Conservation (phyloP, 2,888 invertebrate genomes). For the Nyleta sp. region DNA sequence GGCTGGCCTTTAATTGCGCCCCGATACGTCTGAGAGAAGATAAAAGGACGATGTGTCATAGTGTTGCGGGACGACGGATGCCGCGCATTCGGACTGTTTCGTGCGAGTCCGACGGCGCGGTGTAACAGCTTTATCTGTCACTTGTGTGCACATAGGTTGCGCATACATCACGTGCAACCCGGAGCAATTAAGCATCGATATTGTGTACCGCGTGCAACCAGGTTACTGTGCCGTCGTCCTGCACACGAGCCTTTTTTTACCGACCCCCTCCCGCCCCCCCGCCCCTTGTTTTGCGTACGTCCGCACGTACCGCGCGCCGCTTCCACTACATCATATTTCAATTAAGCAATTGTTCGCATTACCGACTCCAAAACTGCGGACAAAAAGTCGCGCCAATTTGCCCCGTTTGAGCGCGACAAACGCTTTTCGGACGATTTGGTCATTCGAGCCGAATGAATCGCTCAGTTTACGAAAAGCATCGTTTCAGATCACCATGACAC, state of each 20-base stretch:
- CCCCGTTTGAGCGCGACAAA: conserved; percentile 18
- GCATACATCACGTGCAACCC: conserved; percentile 60
- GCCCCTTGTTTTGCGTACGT: conserved; percentile 39
- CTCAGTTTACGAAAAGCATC: no score
- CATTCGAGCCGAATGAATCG: no score
- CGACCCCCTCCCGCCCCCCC: no score
- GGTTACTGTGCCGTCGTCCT: conserved; percentile 62
- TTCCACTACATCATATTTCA: conserved; percentile 61
- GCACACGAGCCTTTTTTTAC: conserved; percentile 32
- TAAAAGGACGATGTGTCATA: conserved; percentile 42
- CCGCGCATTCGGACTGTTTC: conserved; percentile 13
- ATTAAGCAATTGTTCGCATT: conserved; percentile 50
- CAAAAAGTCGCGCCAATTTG: conserved; percentile 10
- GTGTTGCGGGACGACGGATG: no score
- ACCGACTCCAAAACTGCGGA: conserved; percentile 15
- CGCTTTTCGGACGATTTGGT: no score
- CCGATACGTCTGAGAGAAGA: conserved; percentile 34
- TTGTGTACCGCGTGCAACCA: conserved; percentile 51
- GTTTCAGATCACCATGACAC: no score
- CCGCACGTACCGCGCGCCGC: conserved; percentile 33
- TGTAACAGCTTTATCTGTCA: conserved; percentile 61
- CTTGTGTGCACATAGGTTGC: conserved; percentile 53
- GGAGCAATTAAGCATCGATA: conserved; percentile 64
- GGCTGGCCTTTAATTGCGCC: conserved; percentile 26
- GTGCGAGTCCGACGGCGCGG: conserved; percentile 16